phyloP scores from a whole-genome alignment of 2,888 invertebrate genomes.

The Brachypalpus laphriformis region DNA sequence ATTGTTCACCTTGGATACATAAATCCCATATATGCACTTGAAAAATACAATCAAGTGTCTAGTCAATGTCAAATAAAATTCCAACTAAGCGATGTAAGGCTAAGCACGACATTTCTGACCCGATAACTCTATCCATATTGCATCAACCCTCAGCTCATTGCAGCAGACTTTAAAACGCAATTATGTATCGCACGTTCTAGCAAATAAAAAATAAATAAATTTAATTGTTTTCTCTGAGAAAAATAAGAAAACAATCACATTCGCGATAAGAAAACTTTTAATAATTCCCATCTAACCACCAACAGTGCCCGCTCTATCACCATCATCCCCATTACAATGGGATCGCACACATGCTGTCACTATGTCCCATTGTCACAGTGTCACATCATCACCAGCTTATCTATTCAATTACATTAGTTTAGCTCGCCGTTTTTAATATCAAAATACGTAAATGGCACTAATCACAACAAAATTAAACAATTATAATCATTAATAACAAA shows the following conservation, averaged over 20 bases:
- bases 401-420: slow-evolving; percentile 46
- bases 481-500: slow-evolving; percentile 21
- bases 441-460: slow-evolving; percentile 42
- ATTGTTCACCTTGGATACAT: no score
- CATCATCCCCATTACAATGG: slow-evolving; percentile 9
- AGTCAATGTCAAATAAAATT: neutral
- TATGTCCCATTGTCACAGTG: slow-evolving; percentile 1
- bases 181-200: slow-evolving; percentile 5
- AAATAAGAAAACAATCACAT: slow-evolving; percentile 20
- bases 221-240: slow-evolving; percentile 1
- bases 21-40: no score
- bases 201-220: neutral
- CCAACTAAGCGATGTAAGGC: neutral
- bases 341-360: slow-evolving; percentile 15
- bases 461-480: slow-evolving; percentile 25
- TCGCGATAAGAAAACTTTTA: slow-evolving; percentile 35
- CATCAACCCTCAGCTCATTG: neutral
- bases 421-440: neutral
- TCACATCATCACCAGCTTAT: slow-evolving; percentile 19
- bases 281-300: slow-evolving; percentile 19
- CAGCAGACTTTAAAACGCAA: slow-evolving; percentile 21
- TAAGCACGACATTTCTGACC: neutral
- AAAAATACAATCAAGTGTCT: no score
- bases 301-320: neutral
- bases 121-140: neutral